Evolutionary conservation across 1,140 invertebrate genomes (phyloP).

Genomic region (Melanaphis sacchari): DNA sequence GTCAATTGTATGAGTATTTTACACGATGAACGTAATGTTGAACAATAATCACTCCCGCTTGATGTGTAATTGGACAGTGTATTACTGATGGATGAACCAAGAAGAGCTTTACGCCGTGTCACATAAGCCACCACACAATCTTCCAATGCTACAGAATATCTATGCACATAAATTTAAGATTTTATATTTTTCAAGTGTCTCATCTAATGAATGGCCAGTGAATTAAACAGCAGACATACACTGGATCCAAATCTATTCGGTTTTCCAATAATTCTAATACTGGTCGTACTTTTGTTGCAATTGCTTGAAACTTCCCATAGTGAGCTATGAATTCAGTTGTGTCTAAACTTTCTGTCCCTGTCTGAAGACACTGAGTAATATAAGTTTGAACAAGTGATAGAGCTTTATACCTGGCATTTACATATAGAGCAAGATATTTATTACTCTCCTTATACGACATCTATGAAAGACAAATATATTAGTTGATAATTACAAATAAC

Average conservation of each 20-base stretch:
- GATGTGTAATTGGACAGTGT: conserved; percentile 78
- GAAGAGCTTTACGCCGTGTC: conserved; percentile 74
- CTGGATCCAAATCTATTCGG: conserved; percentile 73
- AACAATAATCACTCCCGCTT: conserved; percentile 85
- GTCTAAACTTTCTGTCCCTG: conserved; percentile 58
- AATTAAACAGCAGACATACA: conserved; percentile 67
- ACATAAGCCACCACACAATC: conserved; percentile 91
- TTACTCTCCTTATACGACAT: conserved; percentile 45
- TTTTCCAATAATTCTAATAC: conserved; percentile 84
- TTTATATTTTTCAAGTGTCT: conserved; percentile 37
- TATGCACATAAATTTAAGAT: conserved; percentile 61
- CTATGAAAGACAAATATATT: conserved; percentile 17
- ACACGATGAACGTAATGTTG: conserved; percentile 85
- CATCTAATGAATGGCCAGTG: conserved; percentile 28
- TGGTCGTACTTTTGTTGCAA: conserved; percentile 80
- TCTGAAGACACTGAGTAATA: conserved; percentile 46
- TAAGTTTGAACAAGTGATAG: conserved; percentile 43
- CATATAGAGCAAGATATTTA: conserved; percentile 49
- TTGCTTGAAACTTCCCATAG: conserved; percentile 93
- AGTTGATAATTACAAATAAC: neutral
- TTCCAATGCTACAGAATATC: conserved; percentile 77
- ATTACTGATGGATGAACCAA: conserved; percentile 78
- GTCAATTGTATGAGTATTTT: conserved; percentile 90
- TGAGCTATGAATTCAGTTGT: conserved; percentile 59
- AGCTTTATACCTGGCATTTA: conserved; percentile 49